phyloP scores from a whole-genome alignment of 2,888 invertebrate species.

The Zaprionus obscuricornis region DNA sequence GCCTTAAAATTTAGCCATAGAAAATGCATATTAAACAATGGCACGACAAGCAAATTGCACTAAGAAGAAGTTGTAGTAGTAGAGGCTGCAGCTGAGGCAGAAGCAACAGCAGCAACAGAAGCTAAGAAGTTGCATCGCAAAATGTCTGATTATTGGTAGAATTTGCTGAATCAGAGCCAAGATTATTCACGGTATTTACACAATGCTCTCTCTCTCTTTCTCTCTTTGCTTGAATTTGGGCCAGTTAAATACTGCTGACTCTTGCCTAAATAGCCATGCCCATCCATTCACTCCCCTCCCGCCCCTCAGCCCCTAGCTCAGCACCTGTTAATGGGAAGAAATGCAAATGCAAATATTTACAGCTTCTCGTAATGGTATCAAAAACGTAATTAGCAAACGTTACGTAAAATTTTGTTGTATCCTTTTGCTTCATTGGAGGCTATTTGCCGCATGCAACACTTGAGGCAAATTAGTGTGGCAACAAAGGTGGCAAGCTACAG shows the following conservation, averaged over 20 bases:
- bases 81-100: too few species aligned
- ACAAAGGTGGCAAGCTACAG: too few species aligned
- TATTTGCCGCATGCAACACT: conserved; percentile 10
- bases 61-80: too few species aligned
- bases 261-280: too few species aligned
- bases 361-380: conserved; percentile 14
- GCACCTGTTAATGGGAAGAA: background rate
- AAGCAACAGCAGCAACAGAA: too few species aligned
- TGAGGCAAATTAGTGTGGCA: conserved; percentile 30
- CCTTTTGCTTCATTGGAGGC: conserved; percentile 33
- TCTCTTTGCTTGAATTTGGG: too few species aligned
- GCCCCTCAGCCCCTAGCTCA: background rate
- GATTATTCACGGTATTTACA: conserved; percentile 22
- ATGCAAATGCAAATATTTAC: conserved; percentile 29
- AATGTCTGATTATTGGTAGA: too few species aligned
- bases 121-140: too few species aligned
- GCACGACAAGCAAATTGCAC: too few species aligned
- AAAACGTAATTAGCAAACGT: conserved; percentile 45
- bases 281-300: background rate
- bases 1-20: too few species aligned
- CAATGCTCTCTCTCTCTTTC: too few species aligned
- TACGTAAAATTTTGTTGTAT: conserved; percentile 4
- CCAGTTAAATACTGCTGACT: conserved; percentile 25
- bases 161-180: conserved; percentile 7
- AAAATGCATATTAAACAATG: too few species aligned